Evolutionary conservation across 1,140 invertebrate genomes (phyloP), one percentile per base, ranked within the genome.

Genomic region (Manduca sexta): DNA sequence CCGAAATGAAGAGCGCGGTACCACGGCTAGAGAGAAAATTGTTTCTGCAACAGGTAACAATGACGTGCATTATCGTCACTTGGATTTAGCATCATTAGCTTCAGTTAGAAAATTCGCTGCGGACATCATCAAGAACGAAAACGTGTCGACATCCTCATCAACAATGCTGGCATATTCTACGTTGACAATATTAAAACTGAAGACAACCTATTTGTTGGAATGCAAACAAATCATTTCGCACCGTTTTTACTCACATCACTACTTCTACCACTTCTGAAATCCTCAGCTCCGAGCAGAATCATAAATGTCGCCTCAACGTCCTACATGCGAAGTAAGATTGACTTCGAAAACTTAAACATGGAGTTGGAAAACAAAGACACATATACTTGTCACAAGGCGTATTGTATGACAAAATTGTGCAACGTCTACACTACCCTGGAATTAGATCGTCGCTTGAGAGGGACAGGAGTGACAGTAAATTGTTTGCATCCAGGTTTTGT

Each of bases 201-300:
- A 68, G 94, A 97, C 81, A 93, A 92, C 3, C 70, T 96, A 6
- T 93, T 96, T 69, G 76, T 92, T 49, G 93, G 92, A 0, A 95
- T 95, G 92, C 94, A 92, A 15, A 92, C 92, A 0, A 97, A 98
- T 84, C 91, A 96, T 70, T 94, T 94, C 69, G 93, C 93, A 0
- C 94, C 92, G 16, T 96, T 96, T 69, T 84, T 96, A 1, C 75
- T 97, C 8, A 96, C 94, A 1, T 84, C 84, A 64, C 74, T 90
- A 38, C 74, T 91, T 12, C 85, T 89, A 16, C 95, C 94, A 56
- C 69, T 95, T 17, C 64, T 97, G 51, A 95, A 95, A 82, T 88
- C 89, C 52, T 93, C 93, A 1, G 87, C 89, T 0, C 92, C 93
- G 0, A 91, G 92, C 52, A 89, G 96, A 16, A 93, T 98, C 39